phyloP scores from a whole-genome alignment of 1,140 invertebrate genomes.

The Calephelis nemesis region DNA sequence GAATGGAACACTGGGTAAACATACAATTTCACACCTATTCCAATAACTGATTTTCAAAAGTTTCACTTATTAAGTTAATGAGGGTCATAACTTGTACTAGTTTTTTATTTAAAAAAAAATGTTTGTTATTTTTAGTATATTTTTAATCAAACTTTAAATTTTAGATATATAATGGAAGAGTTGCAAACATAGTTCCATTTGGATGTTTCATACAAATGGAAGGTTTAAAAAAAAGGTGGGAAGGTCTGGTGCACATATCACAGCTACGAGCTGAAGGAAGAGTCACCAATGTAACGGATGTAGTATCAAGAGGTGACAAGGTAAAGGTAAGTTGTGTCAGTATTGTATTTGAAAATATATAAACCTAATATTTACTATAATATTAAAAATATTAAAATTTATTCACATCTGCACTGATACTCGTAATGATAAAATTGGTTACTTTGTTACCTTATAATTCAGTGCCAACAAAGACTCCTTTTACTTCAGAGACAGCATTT shows the following conservation, averaged over 20 bases:
- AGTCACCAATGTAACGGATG: constrained; percentile 96
- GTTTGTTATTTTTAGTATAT: too few species aligned
- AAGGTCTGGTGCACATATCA: constrained; percentile 98
- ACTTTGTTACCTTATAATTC: too few species aligned
- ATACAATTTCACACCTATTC: background rate
- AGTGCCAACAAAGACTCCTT: too few species aligned
- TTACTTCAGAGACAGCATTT: too few species aligned
- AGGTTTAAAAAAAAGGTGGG: constrained; percentile 91
- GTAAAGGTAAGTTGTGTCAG: constrained; percentile 86
- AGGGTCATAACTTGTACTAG: too few species aligned
- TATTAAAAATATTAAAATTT: too few species aligned
- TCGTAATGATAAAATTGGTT: too few species aligned
- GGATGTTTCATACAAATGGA: constrained; percentile 99
- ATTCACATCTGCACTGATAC: too few species aligned
- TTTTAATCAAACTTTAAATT: constrained; percentile 31
- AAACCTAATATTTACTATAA: too few species aligned
- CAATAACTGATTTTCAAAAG: constrained; percentile 20
- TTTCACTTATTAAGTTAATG: background rate
- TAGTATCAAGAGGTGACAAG: constrained; percentile 93
- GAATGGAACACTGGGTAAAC: background rate
- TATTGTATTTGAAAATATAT: too few species aligned
- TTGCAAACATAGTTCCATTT: constrained; percentile 97
- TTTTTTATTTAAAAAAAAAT: too few species aligned
- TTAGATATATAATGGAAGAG: constrained; percentile 95
- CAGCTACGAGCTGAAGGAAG: constrained; percentile 95